Evolutionary conservation across 2,888 invertebrate species (phyloP), one percentile per base, ranked within the genome.

Genomic region (Erannis defoliaria): DNA sequence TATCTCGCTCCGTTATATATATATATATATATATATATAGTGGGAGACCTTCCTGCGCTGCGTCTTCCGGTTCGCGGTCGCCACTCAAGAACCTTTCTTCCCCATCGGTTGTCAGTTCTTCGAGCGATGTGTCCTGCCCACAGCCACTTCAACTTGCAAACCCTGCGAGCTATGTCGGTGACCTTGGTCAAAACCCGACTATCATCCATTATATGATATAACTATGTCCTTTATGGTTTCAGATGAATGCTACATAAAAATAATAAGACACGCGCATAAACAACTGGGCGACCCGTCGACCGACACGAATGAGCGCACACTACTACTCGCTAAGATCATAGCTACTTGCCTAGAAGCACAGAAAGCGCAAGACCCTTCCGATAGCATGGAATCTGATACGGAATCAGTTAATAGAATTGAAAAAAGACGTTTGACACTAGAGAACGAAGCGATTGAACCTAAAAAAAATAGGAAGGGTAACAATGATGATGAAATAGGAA

Each of bases 241-340:
- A 92, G 92, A 89, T 29, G 86, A 89, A 66, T 65, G 77, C 0
- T 85, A 85, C 69, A 70, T 91, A 1, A 86, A 84, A 59, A 80
- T 67, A 42, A 85, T 92, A 56, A 77, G 78, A 0, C 79, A 84
- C 40, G 75, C 77, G 0, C 84, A 90, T 69, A 80, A 81, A 18
- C 82, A 86, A 10, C 76, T 91, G 0, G 73, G 81, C 0, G 80
- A 90, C 14, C 90, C 90, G 0, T 60, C 80, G 0, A 45, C 90
- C 10, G 75, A 81, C 1, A 88, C 90, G 0, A 84, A 88, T 49
- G 88, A 89, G 51, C 74, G 92, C 0, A 89, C 90, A 0, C 55
- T 73, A 0, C 67, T 89, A 0, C 70, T 92, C n/a, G 67, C 84
- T 0, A 82, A 80, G 60, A 90, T 92, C 1, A 86, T 91, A 26